Percentiles rank a stretch among this genome's conserved stretches.
Evolutionary conservation across 2,797 vertebrate species (phyloP).

Genomic region (Urophycis tenuis): DNA sequence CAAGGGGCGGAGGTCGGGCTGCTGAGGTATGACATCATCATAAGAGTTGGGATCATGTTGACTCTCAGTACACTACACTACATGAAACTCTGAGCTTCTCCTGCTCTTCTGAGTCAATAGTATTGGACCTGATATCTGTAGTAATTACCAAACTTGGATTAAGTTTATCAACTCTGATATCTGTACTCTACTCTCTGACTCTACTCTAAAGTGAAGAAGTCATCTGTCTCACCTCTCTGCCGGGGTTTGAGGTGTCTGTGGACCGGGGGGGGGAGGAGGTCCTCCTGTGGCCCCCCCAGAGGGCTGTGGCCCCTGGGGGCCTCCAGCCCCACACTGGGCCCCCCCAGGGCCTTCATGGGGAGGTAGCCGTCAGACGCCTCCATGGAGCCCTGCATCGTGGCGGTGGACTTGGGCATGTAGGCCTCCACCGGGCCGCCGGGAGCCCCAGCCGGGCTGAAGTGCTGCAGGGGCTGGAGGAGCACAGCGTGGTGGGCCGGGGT

Average conservation of each 20-base stretch:
- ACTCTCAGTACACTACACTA: too few relatives aligned
- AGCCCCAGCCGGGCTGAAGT: conserved; percentile 63
- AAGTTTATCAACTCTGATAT: too few relatives aligned
- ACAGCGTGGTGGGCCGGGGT: neutral
- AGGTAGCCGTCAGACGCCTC: conserved; percentile 81
- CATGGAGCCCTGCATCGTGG: conserved; percentile 47
- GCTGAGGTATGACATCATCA: conserved; percentile 15
- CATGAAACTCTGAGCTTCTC: neutral
- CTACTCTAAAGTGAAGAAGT: neutral
- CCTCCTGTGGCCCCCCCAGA: conserved; percentile 49
- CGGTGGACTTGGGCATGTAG: conserved; percentile 85
- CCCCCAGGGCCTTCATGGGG: conserved; percentile 81
- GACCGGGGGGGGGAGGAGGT: conserved; percentile 86
- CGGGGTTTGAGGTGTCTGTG: conserved; percentile 92
- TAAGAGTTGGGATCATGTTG: too few relatives aligned
- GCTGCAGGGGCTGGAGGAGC: conserved; percentile 27
- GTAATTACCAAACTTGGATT: too few relatives aligned
- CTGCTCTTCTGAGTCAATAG: neutral
- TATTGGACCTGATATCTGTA: neutral
- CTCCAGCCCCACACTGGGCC: conserved; percentile 42
- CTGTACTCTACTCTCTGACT: neutral
- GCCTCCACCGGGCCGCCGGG: conserved; percentile 67
- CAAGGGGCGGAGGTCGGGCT: conserved; percentile 90
- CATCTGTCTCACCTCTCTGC: conserved; percentile 70
- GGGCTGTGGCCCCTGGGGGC: neutral